Conservation (phyloP, 1,140 invertebrate species). For the Drosophila nigrodunni region DNA sequence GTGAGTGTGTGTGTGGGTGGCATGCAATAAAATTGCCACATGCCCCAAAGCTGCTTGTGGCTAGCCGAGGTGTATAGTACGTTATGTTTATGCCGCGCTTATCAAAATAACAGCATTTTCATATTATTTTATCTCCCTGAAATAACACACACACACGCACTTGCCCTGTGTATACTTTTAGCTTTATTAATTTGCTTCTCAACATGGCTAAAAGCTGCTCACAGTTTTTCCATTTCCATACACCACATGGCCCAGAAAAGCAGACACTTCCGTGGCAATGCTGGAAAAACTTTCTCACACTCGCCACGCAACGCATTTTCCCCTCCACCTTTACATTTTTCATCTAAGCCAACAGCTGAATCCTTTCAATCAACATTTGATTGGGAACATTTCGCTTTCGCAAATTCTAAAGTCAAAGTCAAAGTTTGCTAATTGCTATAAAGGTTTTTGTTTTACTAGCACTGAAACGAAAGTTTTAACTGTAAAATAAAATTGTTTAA, state of each 20-base stretch:
- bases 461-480: background rate
- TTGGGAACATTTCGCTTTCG: constrained; percentile 10
- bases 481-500: background rate
- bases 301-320: background rate
- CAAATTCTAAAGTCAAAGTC: constrained; percentile 18
- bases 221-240: constrained; percentile 23
- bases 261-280: background rate
- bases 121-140: constrained; percentile 38
- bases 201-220: constrained; percentile 28
- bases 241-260: constrained; percentile 2
- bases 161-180: constrained; percentile 37
- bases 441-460: background rate
- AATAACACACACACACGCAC: background rate
- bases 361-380: constrained; percentile 16
- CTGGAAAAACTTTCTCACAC: constrained; percentile 7
- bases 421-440: constrained; percentile 39
- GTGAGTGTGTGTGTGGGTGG: constrained; percentile 30
- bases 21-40: constrained; percentile 50
- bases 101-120: constrained; percentile 55
- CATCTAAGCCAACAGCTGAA: constrained; percentile 31
- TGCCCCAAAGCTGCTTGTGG: constrained; percentile 35
- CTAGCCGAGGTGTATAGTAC: constrained; percentile 34
- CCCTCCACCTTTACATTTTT: background rate
- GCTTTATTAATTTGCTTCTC: constrained; percentile 47
- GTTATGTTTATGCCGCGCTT: constrained; percentile 48